Percentiles rank a stretch among this genome's conserved stretches.
phyloP scores from a whole-genome alignment of 2,888 invertebrate species.

The Aporophyla nigra region DNA sequence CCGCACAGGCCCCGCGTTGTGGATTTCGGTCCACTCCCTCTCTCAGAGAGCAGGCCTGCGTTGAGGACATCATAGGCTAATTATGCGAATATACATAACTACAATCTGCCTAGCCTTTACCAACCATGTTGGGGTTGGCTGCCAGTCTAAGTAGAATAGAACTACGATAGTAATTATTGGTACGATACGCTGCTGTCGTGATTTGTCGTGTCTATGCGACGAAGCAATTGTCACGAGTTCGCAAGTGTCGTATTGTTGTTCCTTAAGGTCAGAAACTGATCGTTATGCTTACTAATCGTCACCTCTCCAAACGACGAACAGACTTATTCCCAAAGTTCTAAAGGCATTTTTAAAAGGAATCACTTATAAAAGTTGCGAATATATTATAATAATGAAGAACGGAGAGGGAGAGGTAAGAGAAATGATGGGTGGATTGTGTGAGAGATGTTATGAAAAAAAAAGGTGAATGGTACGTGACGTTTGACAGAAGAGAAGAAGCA shows the following conservation, averaged over 20 bases:
- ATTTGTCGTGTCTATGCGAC: conserved; percentile 23
- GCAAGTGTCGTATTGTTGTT: conserved; percentile 16
- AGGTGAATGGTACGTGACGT: too few species aligned
- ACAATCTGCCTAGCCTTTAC: too few species aligned
- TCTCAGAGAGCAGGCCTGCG: too few species aligned
- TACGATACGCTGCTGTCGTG: conserved; percentile 1
- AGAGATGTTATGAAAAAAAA: neutral
- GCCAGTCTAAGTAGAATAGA: neutral
- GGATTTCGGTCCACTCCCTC: too few species aligned
- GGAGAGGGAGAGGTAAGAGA: neutral
- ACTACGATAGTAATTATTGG: neutral
- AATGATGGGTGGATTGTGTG: neutral
- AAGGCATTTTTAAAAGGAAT: neutral
- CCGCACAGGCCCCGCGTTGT: too few species aligned
- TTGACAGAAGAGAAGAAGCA: too few species aligned
- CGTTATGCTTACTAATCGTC: neutral
- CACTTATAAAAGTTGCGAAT: neutral
- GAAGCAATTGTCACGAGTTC: conserved; percentile 3
- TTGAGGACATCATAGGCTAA: too few species aligned
- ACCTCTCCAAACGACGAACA: neutral
- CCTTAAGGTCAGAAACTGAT: conserved; percentile 7
- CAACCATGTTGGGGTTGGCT: too few species aligned
- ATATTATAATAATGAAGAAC: neutral
- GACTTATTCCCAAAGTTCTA: neutral
- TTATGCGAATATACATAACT: too few species aligned